These are phyloP conservation scores for Aurelia aurita DNA, from an alignment of 30 jellyfish, hydroid and myxozoan genomes.

Conservation along the genomic window DNA sequence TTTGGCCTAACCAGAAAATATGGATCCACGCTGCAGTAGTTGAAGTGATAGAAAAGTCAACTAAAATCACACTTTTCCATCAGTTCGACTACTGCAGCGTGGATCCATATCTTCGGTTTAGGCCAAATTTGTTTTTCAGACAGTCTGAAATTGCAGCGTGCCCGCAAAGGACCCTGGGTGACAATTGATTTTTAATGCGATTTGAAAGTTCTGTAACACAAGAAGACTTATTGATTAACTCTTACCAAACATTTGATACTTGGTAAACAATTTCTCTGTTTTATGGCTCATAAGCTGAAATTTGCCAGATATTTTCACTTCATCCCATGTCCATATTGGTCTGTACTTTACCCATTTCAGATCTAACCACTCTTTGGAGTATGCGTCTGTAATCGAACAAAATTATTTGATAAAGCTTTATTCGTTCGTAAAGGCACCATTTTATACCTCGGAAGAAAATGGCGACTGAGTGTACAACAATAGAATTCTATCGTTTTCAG, in stretches of 20 bases:
- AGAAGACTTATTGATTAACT: neutral
- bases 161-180: too few relatives aligned
- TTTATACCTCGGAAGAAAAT: too few relatives aligned
- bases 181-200: too few relatives aligned
- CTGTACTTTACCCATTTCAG: slow-evolving; percentile 36
- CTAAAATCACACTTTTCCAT: too few relatives aligned
- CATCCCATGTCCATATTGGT: neutral
- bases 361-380: slow-evolving; percentile 47
- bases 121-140: too few relatives aligned
- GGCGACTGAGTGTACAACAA: neutral
- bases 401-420: neutral
- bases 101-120: too few relatives aligned
- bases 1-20: too few relatives aligned
- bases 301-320: slow-evolving; percentile 35
- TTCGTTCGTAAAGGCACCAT: neutral
- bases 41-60: too few relatives aligned
- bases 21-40: too few relatives aligned
- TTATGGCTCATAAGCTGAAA: slow-evolving; percentile 8
- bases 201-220: neutral
- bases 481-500: too few relatives aligned
- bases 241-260: slow-evolving; percentile 38
- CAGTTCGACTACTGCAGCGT: too few relatives aligned
- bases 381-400: slow-evolving; percentile 40
- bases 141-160: too few relatives aligned
- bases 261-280: neutral